Percentiles rank a stretch among this genome's conserved stretches.
Evolutionary conservation across 2,797 vertebrate genomes (phyloP).

Genomic region (Lacerta agilis): DNA sequence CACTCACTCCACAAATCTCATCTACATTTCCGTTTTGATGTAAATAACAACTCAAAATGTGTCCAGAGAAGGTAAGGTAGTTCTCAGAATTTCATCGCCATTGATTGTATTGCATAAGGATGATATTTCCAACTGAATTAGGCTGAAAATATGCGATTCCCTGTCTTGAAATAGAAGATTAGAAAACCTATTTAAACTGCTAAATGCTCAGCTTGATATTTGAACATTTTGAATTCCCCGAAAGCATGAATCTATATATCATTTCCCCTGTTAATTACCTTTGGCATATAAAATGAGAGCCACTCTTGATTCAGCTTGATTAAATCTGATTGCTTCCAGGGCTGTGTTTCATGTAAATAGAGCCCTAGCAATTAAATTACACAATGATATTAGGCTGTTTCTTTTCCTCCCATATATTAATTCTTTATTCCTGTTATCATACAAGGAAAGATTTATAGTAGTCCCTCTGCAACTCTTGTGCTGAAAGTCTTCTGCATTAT

Average conservation of each 20-base stretch:
- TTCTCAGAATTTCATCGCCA: not conserved
- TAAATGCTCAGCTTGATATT: conserved; percentile 31
- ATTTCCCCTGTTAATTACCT: conserved; percentile 63
- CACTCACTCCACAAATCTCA: not conserved
- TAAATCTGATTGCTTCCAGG: conserved; percentile 28
- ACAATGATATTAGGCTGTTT: conserved; percentile 15
- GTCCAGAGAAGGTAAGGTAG: not conserved
- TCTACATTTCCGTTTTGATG: not conserved
- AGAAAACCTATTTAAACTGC: conserved; percentile 22
- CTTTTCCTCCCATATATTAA: conserved; percentile 15
- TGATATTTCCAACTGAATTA: not conserved
- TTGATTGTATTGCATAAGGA: conserved; percentile 10
- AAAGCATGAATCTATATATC: conserved; percentile 44
- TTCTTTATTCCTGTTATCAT: conserved; percentile 35
- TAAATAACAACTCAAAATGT: not conserved
- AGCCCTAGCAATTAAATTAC: conserved; percentile 33
- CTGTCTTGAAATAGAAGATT: not conserved
- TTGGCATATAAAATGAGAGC: conserved; percentile 57
- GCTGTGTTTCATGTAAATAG: conserved; percentile 50
- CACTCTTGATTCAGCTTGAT: conserved; percentile 41
- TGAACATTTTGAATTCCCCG: conserved; percentile 42
- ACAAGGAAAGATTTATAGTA: conserved; percentile 11
- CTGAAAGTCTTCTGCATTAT: conserved; percentile 15
- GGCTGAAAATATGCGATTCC: not conserved
- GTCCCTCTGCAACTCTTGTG: conserved; percentile 1